Conservation (phyloP, 2,888 invertebrate genomes). For the Sarcophaga variegata region DNA sequence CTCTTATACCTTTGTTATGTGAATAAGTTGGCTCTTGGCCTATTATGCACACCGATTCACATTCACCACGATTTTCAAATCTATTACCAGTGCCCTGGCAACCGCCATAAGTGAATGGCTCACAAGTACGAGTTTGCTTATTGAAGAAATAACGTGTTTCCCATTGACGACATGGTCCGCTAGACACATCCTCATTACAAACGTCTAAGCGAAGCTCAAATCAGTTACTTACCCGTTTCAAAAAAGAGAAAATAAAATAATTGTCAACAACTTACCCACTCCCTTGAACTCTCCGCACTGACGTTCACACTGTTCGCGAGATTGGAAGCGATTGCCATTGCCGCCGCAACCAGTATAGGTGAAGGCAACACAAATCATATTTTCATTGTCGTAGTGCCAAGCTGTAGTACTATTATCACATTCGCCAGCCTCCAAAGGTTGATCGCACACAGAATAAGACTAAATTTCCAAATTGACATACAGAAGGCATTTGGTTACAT, state of each 20-base stretch:
- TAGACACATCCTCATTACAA: constrained; percentile 86
- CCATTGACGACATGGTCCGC: constrained; percentile 87
- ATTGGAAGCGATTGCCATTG: constrained; percentile 88
- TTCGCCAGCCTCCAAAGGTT: constrained; percentile 86
- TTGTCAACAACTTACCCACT: constrained; percentile 83
- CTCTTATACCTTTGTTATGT: constrained; percentile 54
- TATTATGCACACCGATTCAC: constrained; percentile 87
- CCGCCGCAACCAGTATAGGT: constrained; percentile 88
- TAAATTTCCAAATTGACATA: constrained; percentile 54
- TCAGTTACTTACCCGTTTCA: constrained; percentile 85
- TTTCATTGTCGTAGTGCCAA: constrained; percentile 88
- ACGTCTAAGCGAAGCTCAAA: constrained; percentile 84
- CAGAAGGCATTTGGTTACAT: no score
- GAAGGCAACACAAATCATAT: constrained; percentile 85
- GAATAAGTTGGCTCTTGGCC: constrained; percentile 83
- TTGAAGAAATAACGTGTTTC: constrained; percentile 87
- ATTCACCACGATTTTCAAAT: constrained; percentile 89
- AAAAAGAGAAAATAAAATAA: constrained; percentile 83
- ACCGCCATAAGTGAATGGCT: constrained; percentile 89
- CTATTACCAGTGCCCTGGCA: constrained; percentile 93
- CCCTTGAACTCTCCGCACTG: constrained; percentile 88
- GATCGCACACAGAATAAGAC: constrained; percentile 78
- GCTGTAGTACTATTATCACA: constrained; percentile 86
- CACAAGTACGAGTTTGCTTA: constrained; percentile 84
- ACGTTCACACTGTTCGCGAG: constrained; percentile 89